phyloP scores from a whole-genome alignment of 2,113 vertebrate species.

The Lepus timidus region DNA sequence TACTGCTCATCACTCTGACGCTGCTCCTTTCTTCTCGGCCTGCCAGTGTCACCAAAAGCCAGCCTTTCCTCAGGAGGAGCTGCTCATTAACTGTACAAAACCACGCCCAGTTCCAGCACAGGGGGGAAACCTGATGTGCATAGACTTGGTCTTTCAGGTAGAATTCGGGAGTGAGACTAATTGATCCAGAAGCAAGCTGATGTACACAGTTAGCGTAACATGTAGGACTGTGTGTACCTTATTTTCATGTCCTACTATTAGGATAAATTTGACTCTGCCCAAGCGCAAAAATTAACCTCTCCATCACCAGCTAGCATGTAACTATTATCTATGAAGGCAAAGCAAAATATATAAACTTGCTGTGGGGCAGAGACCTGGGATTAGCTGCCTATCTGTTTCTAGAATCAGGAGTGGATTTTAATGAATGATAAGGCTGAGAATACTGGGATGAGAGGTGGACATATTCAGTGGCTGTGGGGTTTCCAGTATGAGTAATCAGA shows the following conservation, averaged over 20 bases:
- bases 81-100: not conserved
- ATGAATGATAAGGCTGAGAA: not conserved
- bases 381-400: not conserved
- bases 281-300: constrained; percentile 5
- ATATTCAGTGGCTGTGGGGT: not conserved
- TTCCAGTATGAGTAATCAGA: not conserved
- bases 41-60: not conserved
- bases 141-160: not conserved
- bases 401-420: not conserved
- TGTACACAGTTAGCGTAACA: not conserved
- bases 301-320: not conserved
- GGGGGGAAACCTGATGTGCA: not conserved
- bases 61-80: not conserved
- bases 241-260: not conserved
- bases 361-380: not conserved
- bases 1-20: not conserved
- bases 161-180: not conserved
- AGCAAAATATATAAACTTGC: not conserved
- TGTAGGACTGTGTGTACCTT: not conserved
- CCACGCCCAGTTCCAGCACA: too few species aligned
- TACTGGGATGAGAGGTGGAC: not conserved
- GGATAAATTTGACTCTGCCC: not conserved
- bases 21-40: not conserved
- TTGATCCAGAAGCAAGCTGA: not conserved
- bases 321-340: not conserved